Evolutionary conservation across 1,140 invertebrate genomes (phyloP).

Genomic region (Cheumatopsyche charites): DNA sequence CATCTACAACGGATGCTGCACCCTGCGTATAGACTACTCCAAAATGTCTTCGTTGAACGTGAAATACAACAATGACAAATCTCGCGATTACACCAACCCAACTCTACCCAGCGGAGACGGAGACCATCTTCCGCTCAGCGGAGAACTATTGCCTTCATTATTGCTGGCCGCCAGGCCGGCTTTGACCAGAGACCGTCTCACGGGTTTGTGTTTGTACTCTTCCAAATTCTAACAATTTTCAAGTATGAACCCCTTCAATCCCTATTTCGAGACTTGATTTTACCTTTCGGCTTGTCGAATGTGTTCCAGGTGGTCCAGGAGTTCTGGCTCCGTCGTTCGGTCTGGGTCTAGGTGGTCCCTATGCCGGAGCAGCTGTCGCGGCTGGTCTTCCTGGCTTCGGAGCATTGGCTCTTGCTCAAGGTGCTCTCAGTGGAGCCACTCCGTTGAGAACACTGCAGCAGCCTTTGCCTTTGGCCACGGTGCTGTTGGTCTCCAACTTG

Average conservation of each 20-base stretch:
- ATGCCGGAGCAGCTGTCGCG: slow-evolving; percentile 68
- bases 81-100: slow-evolving; percentile 98
- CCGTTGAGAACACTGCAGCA: slow-evolving; percentile 64
- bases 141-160: slow-evolving; percentile 67
- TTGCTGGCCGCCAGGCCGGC: slow-evolving; percentile 63
- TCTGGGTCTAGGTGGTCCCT: slow-evolving; percentile 68
- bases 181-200: slow-evolving; percentile 55
- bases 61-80: slow-evolving; percentile 99
- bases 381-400: slow-evolving; percentile 75
- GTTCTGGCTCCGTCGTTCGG: slow-evolving; percentile 85
- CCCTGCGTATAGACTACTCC: slow-evolving; percentile 98
- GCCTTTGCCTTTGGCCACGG: slow-evolving; percentile 73
- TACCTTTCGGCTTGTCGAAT: not conserved
- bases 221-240: not conserved
- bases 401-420: slow-evolving; percentile 72
- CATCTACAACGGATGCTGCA: slow-evolving; percentile 99
- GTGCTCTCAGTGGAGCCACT: slow-evolving; percentile 65
- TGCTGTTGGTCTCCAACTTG: slow-evolving; percentile 86
- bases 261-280: too few species aligned
- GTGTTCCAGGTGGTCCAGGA: slow-evolving; percentile 73
- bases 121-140: slow-evolving; percentile 69
- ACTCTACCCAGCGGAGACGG: slow-evolving; percentile 92
- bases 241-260: too few species aligned
- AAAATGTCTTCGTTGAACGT: slow-evolving; percentile 98
- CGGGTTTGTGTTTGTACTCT: slow-evolving; percentile 48